Conservation (phyloP, 1,140 invertebrate species). For the Phocides pigmalion region DNA sequence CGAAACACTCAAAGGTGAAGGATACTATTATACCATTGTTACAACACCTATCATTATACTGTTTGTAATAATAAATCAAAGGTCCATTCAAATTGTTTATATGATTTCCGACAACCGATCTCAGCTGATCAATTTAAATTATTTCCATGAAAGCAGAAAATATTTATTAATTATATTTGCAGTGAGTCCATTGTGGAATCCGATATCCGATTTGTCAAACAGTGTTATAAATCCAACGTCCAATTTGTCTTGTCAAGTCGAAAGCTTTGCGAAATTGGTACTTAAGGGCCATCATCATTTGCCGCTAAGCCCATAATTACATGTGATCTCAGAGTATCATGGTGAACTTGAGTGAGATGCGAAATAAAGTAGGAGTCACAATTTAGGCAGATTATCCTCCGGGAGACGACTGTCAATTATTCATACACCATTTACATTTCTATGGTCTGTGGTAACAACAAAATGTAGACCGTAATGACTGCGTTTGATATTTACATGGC, state of each 20-base stretch:
- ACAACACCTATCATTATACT: background rate
- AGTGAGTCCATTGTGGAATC: background rate
- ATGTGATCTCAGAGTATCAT: slow-evolving; percentile 19
- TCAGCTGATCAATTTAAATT: background rate
- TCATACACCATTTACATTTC: slow-evolving; percentile 29
- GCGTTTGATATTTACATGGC: slow-evolving; percentile 31
- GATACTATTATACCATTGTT: background rate
- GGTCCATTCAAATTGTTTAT: background rate
- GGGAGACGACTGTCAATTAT: slow-evolving; percentile 5
- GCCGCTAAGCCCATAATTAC: slow-evolving; percentile 2
- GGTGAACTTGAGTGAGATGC: slow-evolving; percentile 19
- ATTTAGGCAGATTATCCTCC: slow-evolving; percentile 19
- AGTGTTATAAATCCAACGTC: slow-evolving; percentile 3
- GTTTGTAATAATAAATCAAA: slow-evolving; percentile 5
- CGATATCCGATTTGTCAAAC: background rate
- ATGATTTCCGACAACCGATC: background rate
- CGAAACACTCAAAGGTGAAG: background rate
- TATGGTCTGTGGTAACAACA: slow-evolving; percentile 42
- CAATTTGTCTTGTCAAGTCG: slow-evolving; percentile 7
- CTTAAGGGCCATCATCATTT: slow-evolving; percentile 5
- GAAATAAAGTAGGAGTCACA: slow-evolving; percentile 23
- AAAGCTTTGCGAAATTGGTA: slow-evolving; percentile 6
- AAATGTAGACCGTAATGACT: slow-evolving; percentile 44
- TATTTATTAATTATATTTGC: background rate
- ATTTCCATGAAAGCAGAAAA: background rate